A percentile compares a stretch with the other conserved stretches of the same genome.
phyloP scores from a whole-genome alignment of 1,140 invertebrate species.

The Conopomorpha cramerella region DNA sequence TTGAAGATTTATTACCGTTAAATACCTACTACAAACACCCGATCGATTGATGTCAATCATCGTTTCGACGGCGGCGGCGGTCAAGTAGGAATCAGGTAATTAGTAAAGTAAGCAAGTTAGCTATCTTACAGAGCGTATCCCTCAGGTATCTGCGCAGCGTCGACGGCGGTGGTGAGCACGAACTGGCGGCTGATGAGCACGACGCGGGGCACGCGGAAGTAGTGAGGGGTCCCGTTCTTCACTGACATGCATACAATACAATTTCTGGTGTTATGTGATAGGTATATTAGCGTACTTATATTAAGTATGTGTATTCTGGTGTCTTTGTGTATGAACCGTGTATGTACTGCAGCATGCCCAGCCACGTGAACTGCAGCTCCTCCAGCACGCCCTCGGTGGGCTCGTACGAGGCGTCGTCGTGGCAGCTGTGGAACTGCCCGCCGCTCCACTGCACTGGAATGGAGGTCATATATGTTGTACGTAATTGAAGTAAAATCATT shows the following conservation, averaged over 20 bases:
- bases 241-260: conserved; percentile 15
- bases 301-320: no score
- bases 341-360: conserved; percentile 38
- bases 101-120: background rate
- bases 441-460: no score
- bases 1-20: no score
- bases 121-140: conserved; percentile 38
- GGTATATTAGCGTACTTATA: conserved; percentile 5
- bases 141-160: conserved; percentile 31
- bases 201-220: conserved; percentile 36
- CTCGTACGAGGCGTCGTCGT: conserved; percentile 26
- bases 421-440: conserved; percentile 37
- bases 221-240: conserved; percentile 40
- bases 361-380: conserved; percentile 37
- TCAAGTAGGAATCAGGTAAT: no score
- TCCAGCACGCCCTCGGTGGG: conserved; percentile 24
- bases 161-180: conserved; percentile 25
- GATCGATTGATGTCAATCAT: no score
- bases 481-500: no score
- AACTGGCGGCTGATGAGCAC: conserved; percentile 34
- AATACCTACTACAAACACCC: no score
- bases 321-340: no score
- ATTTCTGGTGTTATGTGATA: no score
- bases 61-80: no score
- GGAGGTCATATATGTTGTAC: no score